phyloP scores from a whole-genome alignment of 2,888 invertebrate species.

The Falcaria lacertinaria region DNA sequence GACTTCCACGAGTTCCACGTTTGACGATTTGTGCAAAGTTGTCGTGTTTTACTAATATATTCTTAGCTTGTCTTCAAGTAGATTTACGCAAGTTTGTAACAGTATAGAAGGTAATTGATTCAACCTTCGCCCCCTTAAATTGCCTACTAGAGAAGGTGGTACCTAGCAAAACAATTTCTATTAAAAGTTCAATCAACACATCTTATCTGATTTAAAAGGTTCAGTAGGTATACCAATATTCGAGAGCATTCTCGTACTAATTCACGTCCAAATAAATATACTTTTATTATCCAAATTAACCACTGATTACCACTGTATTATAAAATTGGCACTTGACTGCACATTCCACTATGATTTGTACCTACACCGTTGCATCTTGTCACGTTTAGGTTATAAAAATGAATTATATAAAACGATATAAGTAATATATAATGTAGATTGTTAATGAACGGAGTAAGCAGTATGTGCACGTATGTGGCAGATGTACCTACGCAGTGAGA shows the following conservation, averaged over 20 bases:
- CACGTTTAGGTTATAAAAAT: constrained; percentile 33
- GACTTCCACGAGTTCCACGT: no score
- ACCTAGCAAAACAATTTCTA: no score
- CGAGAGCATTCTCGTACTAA: neutral
- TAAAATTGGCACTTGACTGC: constrained; percentile 66
- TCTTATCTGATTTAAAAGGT: neutral
- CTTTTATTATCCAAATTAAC: constrained; percentile 41
- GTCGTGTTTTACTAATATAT: no score
- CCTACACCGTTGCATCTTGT: constrained; percentile 63
- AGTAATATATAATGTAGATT: constrained; percentile 64
- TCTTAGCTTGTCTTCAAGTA: no score
- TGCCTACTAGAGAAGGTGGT: no score
- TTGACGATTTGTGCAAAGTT: no score
- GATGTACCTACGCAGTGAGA: constrained; percentile 3
- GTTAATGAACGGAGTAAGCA: constrained; percentile 65
- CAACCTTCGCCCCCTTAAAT: no score
- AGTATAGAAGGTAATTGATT: no score
- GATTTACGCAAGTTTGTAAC: no score
- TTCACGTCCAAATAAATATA: constrained; percentile 13
- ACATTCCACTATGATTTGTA: constrained; percentile 59
- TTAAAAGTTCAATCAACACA: constrained; percentile 1
- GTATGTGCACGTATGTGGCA: constrained; percentile 21
- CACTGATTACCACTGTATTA: constrained; percentile 44
- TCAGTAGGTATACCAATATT: constrained; percentile 1
- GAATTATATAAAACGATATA: constrained; percentile 39